A percentile compares a stretch with the other conserved stretches of the same genome.
phyloP scores from a whole-genome alignment of 2,888 invertebrate genomes.

The Agriopis aurantiaria region DNA sequence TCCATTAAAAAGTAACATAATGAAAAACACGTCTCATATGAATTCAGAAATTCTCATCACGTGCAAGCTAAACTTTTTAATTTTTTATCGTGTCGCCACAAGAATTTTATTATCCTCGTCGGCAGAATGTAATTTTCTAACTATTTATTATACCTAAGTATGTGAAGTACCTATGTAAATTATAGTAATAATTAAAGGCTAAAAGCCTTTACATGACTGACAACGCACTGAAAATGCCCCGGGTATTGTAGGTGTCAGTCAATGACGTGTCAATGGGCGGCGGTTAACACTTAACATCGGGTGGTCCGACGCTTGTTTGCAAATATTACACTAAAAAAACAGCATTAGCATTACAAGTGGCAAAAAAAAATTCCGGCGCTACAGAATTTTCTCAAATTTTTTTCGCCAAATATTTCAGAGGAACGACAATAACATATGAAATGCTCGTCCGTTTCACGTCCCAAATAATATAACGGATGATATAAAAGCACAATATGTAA shows the following conservation, averaged over 20 bases:
- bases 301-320: no score
- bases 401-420: constrained; percentile 4
- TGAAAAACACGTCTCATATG: constrained; percentile 27
- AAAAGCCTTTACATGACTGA: background rate
- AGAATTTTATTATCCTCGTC: constrained; percentile 43
- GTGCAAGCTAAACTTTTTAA: constrained; percentile 40
- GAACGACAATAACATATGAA: constrained; percentile 13
- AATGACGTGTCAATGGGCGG: no score
- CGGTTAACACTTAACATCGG: no score
- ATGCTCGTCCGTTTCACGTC: constrained; percentile 19
- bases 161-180: no score
- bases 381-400: constrained; percentile 1
- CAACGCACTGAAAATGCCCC: no score
- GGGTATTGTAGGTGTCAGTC: no score
- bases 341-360: background rate
- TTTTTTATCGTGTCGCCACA: constrained; percentile 37
- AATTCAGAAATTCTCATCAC: constrained; percentile 39
- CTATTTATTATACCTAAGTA: constrained; percentile 22
- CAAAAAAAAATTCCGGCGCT: background rate
- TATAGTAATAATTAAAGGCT: no score
- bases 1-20: constrained; percentile 21
- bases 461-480: constrained; percentile 22
- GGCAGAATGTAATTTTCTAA: constrained; percentile 38
- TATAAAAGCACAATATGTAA: constrained; percentile 28
- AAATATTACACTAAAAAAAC: no score